phyloP scores from a whole-genome alignment of 2,113 vertebrate genomes.

The Phoenicopterus ruber region DNA sequence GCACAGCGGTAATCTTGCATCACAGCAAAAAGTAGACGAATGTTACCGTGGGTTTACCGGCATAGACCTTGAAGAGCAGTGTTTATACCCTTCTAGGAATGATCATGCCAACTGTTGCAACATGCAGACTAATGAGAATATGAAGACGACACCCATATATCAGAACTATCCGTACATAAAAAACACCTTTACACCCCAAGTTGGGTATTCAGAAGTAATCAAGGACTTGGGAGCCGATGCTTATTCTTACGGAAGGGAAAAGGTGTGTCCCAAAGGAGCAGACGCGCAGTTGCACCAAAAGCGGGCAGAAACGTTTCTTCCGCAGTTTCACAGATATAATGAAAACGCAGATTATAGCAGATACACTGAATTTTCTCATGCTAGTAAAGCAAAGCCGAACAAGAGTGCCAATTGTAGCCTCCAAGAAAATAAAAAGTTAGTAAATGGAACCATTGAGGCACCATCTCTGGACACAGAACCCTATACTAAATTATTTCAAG shows the following conservation, averaged over 20 bases:
- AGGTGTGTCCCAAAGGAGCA: conserved; percentile 65
- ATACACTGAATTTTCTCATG: conserved; percentile 69
- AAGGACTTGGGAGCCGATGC: conserved; percentile 68
- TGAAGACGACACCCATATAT: conserved; percentile 47
- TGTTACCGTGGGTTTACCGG: conserved; percentile 60
- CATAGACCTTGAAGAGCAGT: conserved; percentile 72
- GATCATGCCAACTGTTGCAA: conserved; percentile 65
- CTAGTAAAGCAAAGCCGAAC: conserved; percentile 69
- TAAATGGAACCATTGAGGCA: conserved; percentile 65
- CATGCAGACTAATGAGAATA: conserved; percentile 64
- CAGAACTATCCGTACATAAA: conserved; percentile 72
- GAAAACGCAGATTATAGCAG: conserved; percentile 67
- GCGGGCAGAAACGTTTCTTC: conserved; percentile 61
- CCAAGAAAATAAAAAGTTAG: conserved; percentile 70
- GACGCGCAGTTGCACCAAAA: conserved; percentile 70
- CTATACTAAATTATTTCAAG: conserved; percentile 73
- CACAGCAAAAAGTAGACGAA: conserved; percentile 73
- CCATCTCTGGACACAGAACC: conserved; percentile 64
- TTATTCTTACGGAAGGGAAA: conserved; percentile 71
- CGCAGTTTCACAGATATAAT: conserved; percentile 67
- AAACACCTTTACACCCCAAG: conserved; percentile 60
- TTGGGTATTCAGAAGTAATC: conserved; percentile 60
- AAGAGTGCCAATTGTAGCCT: conserved; percentile 66
- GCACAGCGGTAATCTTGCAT: conserved; percentile 38
- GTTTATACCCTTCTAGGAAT: conserved; percentile 62